Percentiles rank a stretch among this genome's conserved stretches.
These are phyloP conservation scores for Sebastes kiyomatsui DNA, from an alignment of 2,797 vertebrate genomes.

Conservation along the genomic window DNA sequence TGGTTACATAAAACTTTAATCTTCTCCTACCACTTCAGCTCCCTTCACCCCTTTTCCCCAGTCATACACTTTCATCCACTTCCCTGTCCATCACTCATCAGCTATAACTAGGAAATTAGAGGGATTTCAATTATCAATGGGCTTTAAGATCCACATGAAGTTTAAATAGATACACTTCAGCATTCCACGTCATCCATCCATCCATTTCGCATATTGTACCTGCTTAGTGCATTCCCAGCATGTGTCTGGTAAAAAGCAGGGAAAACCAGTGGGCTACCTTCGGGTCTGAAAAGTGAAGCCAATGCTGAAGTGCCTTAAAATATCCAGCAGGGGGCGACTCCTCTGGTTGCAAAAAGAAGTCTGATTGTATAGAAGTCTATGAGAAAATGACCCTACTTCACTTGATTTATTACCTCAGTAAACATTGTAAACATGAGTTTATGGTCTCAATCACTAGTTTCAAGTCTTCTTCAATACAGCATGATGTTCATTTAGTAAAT, in stretches of 20 bases:
- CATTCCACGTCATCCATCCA: conserved; percentile 4
- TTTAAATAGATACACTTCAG: conserved; percentile 18
- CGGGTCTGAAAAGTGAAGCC: too few species aligned
- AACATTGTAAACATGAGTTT: too few species aligned
- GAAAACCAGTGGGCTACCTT: not conserved
- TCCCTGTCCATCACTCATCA: conserved; percentile 18
- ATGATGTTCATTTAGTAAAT: too few species aligned
- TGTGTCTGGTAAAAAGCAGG: conserved; percentile 14
- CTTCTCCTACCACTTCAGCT: not conserved
- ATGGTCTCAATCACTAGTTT: too few species aligned
- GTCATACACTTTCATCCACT: not conserved
- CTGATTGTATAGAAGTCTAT: too few species aligned
- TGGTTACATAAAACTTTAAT: conserved; percentile 17
- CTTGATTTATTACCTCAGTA: too few species aligned
- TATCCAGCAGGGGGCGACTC: too few species aligned
- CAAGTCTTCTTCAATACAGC: too few species aligned
- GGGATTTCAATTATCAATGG: conserved; percentile 26
- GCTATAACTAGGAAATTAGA: conserved; percentile 21
- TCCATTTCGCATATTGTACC: not conserved
- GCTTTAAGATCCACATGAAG: conserved; percentile 18
- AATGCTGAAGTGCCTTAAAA: too few species aligned
- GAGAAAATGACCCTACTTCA: too few species aligned
- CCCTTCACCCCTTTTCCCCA: not conserved
- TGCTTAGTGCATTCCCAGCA: conserved; percentile 14
- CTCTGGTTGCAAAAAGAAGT: too few species aligned